phyloP scores from a whole-genome alignment of 2,113 vertebrate genomes.

The Cyprinus carpio region DNA sequence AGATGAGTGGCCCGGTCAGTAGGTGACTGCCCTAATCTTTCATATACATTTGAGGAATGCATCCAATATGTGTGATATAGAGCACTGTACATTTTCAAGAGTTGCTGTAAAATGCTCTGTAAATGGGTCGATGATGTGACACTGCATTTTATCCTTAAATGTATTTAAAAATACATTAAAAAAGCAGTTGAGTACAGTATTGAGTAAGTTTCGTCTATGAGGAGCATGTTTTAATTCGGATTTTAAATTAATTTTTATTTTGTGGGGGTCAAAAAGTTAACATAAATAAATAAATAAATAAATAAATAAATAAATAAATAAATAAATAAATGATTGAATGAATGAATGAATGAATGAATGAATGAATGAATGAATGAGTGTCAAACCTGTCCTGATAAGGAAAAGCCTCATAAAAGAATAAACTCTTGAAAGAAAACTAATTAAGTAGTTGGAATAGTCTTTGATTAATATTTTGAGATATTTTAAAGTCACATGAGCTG shows the following conservation, averaged over 20 bases:
- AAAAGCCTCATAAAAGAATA: not conserved
- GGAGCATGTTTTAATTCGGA: no score
- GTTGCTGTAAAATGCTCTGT: not conserved
- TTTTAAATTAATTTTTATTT: not conserved
- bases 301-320: no score
- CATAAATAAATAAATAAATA: no score
- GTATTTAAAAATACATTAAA: no score
- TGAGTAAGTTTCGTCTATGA: no score
- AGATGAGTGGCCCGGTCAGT: conserved; percentile 33
- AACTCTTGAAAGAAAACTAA: not conserved
- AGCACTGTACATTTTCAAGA: not conserved
- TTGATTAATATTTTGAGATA: no score
- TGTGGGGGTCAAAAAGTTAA: not conserved
- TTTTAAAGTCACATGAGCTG: no score
- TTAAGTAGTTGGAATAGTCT: no score
- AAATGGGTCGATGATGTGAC: not conserved
- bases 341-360: no score
- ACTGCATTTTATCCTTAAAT: not conserved
- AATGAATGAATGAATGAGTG: no score
- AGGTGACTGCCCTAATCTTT: conserved; percentile 20
- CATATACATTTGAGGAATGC: conserved; percentile 37
- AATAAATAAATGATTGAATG: no score
- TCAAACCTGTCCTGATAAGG: not conserved
- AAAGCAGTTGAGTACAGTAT: no score
- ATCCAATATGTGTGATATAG: conserved; percentile 1